Percentiles rank a stretch among this genome's conserved stretches.
phyloP scores from a whole-genome alignment of 2,797 vertebrate genomes.

The Triplophysa bombifrons region DNA sequence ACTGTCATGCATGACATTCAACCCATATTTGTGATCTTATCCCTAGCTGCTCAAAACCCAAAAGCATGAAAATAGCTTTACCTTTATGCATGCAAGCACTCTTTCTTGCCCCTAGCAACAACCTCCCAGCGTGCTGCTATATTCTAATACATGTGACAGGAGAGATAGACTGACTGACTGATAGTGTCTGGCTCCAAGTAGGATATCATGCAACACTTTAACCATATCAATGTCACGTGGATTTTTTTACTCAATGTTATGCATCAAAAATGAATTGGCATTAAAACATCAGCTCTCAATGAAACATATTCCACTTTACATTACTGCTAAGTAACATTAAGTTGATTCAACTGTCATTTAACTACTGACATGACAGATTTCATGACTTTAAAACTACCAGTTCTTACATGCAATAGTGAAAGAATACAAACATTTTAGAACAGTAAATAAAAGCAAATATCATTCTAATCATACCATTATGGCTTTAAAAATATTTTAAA shows the following conservation, averaged over 20 bases:
- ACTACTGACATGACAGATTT: neutral
- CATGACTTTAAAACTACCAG: neutral
- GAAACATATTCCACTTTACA: neutral
- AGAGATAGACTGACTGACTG: constrained; percentile 22
- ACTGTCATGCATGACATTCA: neutral
- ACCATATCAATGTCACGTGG: constrained; percentile 26
- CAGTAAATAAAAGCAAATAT: neutral
- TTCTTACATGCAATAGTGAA: neutral
- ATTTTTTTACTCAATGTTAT: neutral
- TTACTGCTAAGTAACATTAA: neutral
- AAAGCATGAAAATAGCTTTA: neutral
- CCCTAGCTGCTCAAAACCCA: neutral
- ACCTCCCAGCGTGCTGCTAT: constrained; percentile 24
- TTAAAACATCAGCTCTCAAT: neutral
- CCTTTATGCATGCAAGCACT: constrained; percentile 4
- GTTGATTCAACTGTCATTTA: neutral
- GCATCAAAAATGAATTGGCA: neutral
- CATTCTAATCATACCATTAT: too few species aligned
- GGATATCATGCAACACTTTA: constrained; percentile 6
- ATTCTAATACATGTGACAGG: constrained; percentile 31
- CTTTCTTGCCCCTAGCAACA: constrained; percentile 29
- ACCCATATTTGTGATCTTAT: neutral
- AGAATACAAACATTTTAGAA: neutral
- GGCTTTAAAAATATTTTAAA: neutral
- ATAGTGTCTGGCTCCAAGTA: constrained; percentile 11